A percentile compares a stretch with the other conserved stretches of the same genome.
phyloP scores from a whole-genome alignment of 2,113 vertebrate genomes.

The Atrichornis clamosus region DNA sequence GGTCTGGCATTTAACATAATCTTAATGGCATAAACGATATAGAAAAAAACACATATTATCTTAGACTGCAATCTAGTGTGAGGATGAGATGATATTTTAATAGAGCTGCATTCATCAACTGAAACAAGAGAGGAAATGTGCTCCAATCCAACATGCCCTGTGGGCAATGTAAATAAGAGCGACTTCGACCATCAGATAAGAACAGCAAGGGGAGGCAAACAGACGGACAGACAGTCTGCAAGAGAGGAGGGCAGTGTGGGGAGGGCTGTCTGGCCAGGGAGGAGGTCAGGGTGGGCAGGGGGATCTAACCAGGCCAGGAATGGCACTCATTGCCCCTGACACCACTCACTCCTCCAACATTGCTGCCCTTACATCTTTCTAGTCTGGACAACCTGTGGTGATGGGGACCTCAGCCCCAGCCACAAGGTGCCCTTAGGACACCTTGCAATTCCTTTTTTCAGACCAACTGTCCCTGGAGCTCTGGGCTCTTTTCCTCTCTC shows the following conservation, averaged over 20 bases:
- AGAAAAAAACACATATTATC: conserved; percentile 59
- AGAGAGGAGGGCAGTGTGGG: not conserved
- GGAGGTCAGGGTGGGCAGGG: not conserved
- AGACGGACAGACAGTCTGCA: not conserved
- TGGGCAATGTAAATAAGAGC: conserved; percentile 42
- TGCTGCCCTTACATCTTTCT: too few species aligned
- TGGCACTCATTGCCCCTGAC: not conserved
- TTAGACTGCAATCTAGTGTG: conserved; percentile 59
- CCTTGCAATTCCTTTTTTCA: too few species aligned
- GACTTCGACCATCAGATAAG: conserved; percentile 27
- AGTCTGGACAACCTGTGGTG: too few species aligned
- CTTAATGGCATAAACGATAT: conserved; percentile 61
- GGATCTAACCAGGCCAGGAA: not conserved
- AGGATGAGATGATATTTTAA: conserved; percentile 66
- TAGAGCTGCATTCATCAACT: conserved; percentile 51
- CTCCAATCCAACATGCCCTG: conserved; percentile 32
- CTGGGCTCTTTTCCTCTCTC: too few species aligned
- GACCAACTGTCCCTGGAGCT: too few species aligned
- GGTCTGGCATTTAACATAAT: conserved; percentile 66
- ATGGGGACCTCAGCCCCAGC: too few species aligned
- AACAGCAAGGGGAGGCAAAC: not conserved
- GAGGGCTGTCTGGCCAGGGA: not conserved
- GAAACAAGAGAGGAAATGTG: conserved; percentile 49
- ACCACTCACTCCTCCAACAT: not conserved
- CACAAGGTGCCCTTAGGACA: too few species aligned